Evolutionary conservation across 2,888 invertebrate genomes (phyloP).

Genomic region (Kryphioiulus occultus): DNA sequence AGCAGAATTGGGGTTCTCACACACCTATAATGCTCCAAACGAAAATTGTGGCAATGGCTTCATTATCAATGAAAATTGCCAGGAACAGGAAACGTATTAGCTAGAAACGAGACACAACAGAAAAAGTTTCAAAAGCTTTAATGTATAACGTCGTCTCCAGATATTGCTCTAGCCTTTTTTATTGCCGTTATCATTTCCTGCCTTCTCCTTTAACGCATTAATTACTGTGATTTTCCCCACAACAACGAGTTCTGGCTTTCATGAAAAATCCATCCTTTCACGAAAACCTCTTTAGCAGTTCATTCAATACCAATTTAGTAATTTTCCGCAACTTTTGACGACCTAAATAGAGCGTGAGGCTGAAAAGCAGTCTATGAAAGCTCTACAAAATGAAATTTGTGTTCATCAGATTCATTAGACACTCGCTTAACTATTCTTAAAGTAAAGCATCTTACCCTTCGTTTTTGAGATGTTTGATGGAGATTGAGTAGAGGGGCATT

Average conservation of each 20-base stretch:
- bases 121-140: background rate
- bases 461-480: background rate
- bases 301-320: background rate
- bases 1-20: background rate
- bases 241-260: background rate
- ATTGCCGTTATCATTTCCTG: constrained; percentile 11
- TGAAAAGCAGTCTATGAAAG: background rate
- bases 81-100: constrained; percentile 20
- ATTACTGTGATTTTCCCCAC: constrained; percentile 7
- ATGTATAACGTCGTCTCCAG: constrained; percentile 2
- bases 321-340: background rate
- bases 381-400: background rate
- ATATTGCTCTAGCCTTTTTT: background rate
- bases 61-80: background rate
- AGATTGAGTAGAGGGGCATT: background rate
- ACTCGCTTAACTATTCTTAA: background rate
- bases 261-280: background rate
- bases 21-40: background rate
- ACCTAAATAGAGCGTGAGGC: background rate
- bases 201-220: background rate
- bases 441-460: background rate
- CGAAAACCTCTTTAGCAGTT: background rate
- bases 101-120: background rate
- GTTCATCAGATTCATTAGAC: background rate
- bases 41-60: background rate